A percentile compares a stretch with the other conserved stretches of the same genome.
These are phyloP conservation scores for Grallaria varia DNA, from an alignment of 2,113 vertebrate species.

Conservation along the genomic window DNA sequence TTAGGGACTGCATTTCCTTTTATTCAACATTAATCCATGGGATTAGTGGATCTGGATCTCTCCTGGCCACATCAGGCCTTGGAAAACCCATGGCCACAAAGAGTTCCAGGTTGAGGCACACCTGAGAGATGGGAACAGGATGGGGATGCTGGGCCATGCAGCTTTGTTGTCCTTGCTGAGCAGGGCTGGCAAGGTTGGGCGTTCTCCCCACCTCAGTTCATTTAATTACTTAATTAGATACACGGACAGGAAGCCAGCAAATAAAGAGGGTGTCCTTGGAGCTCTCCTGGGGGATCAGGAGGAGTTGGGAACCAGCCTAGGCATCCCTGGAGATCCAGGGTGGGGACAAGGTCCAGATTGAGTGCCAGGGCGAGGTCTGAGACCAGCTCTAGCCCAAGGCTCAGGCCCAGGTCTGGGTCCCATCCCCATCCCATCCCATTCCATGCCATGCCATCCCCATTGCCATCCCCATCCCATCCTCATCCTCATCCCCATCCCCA, in stretches of 20 bases:
- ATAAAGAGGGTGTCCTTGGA: rapidly evolving
- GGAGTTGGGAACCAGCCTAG: neutral
- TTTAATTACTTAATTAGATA: neutral
- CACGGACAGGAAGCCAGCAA: rapidly evolving
- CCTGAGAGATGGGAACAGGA: rapidly evolving
- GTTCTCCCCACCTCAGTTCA: rapidly evolving
- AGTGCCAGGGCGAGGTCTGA: too few species aligned
- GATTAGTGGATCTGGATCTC: neutral
- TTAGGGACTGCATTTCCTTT: neutral
- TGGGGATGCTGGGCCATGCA: rapidly evolving
- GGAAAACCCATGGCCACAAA: neutral
- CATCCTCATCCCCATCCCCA: neutral
- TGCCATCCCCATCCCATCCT: too few species aligned
- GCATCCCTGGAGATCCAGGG: rapidly evolving
- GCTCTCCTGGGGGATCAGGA: rapidly evolving
- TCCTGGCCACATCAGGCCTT: rapidly evolving
- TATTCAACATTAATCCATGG: rapidly evolving
- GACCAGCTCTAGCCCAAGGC: neutral
- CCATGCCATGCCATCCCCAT: too few species aligned
- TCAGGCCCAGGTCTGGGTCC: too few species aligned
- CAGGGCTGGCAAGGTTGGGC: too few species aligned
- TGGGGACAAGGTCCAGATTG: rapidly evolving
- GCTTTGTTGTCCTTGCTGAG: rapidly evolving
- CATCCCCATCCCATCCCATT: too few species aligned
- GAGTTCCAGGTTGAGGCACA: neutral